These are phyloP conservation scores for Athene noctua DNA, from an alignment of 2,113 vertebrate species.

Conservation along the genomic window DNA sequence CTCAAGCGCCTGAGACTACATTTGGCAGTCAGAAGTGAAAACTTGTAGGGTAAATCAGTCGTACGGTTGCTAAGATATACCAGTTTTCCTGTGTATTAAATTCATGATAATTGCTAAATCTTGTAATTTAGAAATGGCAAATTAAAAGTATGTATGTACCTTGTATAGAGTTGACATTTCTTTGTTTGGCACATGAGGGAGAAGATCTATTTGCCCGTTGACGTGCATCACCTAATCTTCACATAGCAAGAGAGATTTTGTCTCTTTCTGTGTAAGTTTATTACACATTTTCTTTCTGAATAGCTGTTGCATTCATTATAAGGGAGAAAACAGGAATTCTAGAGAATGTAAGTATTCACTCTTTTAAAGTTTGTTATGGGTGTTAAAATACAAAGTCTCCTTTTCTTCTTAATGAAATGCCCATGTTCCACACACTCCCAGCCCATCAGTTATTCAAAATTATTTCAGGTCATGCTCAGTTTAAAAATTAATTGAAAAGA, in stretches of 20 bases:
- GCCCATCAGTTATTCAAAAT: constrained; percentile 1
- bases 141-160: background rate
- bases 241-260: background rate
- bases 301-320: background rate
- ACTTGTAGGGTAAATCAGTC: background rate
- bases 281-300: background rate
- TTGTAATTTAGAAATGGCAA: background rate
- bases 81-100: background rate
- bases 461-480: background rate
- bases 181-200: background rate
- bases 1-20: background rate
- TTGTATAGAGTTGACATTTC: background rate
- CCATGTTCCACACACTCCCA: background rate
- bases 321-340: background rate
- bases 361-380: background rate
- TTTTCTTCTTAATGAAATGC: constrained; percentile 4
- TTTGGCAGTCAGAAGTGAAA: background rate
- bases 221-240: background rate
- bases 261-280: background rate
- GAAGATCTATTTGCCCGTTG: background rate
- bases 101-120: background rate
- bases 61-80: background rate
- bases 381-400: background rate
- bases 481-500: constrained; percentile 60
- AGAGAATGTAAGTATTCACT: background rate